These are phyloP conservation scores for Andrena cerasifolii DNA, from an alignment of 1,140 invertebrate species.

Conservation along the genomic window DNA sequence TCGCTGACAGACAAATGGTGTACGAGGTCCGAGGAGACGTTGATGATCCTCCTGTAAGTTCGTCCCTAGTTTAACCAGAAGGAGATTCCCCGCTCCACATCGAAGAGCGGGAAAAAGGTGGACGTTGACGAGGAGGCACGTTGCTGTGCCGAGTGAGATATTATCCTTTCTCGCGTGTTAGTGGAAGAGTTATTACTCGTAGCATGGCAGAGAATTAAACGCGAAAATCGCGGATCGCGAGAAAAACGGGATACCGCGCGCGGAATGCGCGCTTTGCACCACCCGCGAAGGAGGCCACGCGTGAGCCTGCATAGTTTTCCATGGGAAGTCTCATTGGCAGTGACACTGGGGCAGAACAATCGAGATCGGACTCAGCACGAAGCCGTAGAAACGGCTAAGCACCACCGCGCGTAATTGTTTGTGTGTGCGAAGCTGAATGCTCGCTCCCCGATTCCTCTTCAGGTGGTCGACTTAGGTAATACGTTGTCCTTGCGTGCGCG, in stretches of 20 bases:
- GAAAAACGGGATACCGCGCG: neutral
- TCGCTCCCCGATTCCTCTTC: neutral
- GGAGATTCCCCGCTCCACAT: constrained; percentile 36
- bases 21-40: constrained; percentile 6
- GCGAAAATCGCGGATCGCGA: neutral
- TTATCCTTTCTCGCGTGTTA: constrained; percentile 23
- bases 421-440: neutral
- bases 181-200: constrained; percentile 15
- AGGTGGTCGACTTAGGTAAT: neutral
- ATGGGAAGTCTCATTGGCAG: constrained; percentile 22
- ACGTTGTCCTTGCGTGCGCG: constrained; percentile 15
- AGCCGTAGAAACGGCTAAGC: constrained; percentile 24
- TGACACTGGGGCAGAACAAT: constrained; percentile 24
- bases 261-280: neutral
- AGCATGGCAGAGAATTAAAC: neutral
- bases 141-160: constrained; percentile 13
- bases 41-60: constrained; percentile 5
- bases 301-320: neutral
- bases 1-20: too few species aligned
- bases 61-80: constrained; percentile 11
- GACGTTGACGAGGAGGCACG: constrained; percentile 49
- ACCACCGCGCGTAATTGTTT: constrained; percentile 28
- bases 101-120: constrained; percentile 2
- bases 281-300: neutral
- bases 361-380: neutral